These are phyloP conservation scores for Daboia siamensis DNA, from an alignment of 2,113 vertebrate species.

Conservation along the genomic window DNA sequence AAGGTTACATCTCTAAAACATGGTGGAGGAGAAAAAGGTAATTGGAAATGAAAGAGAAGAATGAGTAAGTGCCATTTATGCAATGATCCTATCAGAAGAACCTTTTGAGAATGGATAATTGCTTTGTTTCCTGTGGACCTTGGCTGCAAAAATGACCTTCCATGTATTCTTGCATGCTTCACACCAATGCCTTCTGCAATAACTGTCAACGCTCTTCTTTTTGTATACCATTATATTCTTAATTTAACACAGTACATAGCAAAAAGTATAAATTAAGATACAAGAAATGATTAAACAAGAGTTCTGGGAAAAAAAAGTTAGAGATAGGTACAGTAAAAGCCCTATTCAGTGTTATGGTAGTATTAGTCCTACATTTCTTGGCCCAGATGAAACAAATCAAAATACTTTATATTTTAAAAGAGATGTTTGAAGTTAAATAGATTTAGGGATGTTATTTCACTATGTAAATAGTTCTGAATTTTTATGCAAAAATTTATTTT, in stretches of 20 bases:
- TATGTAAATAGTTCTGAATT: too few relatives aligned
- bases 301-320: not conserved
- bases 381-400: not conserved
- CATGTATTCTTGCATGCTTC: not conserved
- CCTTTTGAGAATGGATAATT: too few relatives aligned
- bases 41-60: not conserved
- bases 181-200: not conserved
- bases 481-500: not conserved
- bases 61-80: not conserved
- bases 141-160: not conserved
- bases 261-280: not conserved
- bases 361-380: not conserved
- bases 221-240: not conserved
- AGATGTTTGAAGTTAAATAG: not conserved
- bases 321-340: not conserved
- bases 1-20: not conserved
- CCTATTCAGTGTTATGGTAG: not conserved
- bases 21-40: not conserved
- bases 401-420: not conserved
- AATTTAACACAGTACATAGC: not conserved
- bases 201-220: not conserved
- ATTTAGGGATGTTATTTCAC: not conserved
- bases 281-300: not conserved
- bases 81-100: not conserved
- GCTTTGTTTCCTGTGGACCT: not conserved